Base-by-base conservation (phyloP, 2,888 invertebrate genomes). In the Theretra japonica region DNA sequence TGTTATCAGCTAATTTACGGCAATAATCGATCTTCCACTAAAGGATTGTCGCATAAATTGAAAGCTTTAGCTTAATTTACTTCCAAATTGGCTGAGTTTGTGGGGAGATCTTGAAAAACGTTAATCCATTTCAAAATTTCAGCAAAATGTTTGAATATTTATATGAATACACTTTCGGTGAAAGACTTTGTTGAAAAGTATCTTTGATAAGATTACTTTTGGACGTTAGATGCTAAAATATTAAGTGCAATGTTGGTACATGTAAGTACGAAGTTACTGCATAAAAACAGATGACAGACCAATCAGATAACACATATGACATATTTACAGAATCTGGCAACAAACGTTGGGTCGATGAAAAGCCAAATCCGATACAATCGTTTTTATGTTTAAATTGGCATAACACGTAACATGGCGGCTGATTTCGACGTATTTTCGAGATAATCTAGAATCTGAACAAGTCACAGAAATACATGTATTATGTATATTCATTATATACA, bases 1-100 rank as follows among this genome's bases (percentile, higher is more conserved):
- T 83, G 83, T 86, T 85, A 82, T 83, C 82, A 83, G 80, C 82
- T 85, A 88, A 89, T 90, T 86, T 86, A 80, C 78, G 78, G 73
- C 78, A 77, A 82, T 85, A 85, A 83, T 85, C 79, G 80, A 83
- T 83, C 74, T 77, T 72, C 62, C 62, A 65, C 58, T 59, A 30
- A 25, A 17, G 56, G 23, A 68, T 68, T 70, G 70, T 73, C 73
- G 23, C 33, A 28, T 28, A 59, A 73, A 73, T 70, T 68, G 68
- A 57, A 70, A 68, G 62, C 41, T 71, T 59, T 4, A 65, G 41
- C 62, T 21, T 41, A 33, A 65, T 48, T 65, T 23, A 23, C 65
- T 48, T 48, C 48, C 23, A 48, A 65, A 21, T 65, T 15, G 41
- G 7, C 11, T 62, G 21, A 41, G 17, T 6, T 17, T 65, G 21